Conservation (phyloP, 2,888 invertebrate species). For the Troides aeacus region DNA sequence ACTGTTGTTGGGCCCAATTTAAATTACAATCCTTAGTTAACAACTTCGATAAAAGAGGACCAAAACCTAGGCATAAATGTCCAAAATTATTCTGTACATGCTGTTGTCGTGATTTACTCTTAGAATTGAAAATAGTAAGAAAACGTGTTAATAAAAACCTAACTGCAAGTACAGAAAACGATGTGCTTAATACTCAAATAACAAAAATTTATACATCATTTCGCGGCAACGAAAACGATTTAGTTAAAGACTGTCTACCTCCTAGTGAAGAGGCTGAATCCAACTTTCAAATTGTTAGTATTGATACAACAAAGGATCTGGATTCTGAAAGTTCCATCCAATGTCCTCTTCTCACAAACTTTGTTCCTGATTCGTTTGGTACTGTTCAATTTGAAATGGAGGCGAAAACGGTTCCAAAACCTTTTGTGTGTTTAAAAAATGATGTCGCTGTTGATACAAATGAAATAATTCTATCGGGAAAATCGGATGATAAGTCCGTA, state of each 20-base stretch:
- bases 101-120: constrained; percentile 47
- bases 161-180: background rate
- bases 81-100: constrained; percentile 39
- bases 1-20: constrained; percentile 55
- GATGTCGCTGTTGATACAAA: constrained; percentile 1
- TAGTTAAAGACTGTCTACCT: background rate
- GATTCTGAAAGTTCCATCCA: background rate
- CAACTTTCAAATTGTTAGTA: background rate
- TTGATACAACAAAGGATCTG: background rate
- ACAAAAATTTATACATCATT: background rate
- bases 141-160: background rate
- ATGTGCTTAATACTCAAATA: background rate
- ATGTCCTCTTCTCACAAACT: background rate
- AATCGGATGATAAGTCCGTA: background rate
- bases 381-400: background rate
- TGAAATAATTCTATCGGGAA: background rate
- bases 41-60: constrained; percentile 1
- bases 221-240: background rate
- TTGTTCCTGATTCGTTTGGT: background rate
- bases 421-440: background rate
- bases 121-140: background rate
- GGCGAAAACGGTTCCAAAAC: background rate
- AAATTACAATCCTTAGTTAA: constrained; percentile 28
- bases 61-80: constrained; percentile 37
- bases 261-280: background rate